Evolutionary conservation across 2,888 invertebrate genomes (phyloP).

Genomic region (Eurytoma adleriae): DNA sequence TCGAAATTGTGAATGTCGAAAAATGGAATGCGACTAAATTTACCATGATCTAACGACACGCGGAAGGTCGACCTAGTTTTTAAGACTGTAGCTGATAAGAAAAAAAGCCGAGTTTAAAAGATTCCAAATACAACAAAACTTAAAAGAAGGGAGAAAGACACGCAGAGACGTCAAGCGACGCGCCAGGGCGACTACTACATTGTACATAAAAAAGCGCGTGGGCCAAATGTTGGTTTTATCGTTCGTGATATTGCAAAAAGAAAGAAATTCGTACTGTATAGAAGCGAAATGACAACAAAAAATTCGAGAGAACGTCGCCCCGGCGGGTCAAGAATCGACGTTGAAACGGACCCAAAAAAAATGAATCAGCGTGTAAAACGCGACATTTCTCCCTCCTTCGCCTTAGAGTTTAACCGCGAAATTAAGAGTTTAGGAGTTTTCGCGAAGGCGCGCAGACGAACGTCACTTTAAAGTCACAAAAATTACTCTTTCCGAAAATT

Average conservation of each 20-base stretch:
- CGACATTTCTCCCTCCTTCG: conserved; percentile 52
- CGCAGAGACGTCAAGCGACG: conserved; percentile 17
- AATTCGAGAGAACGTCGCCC: conserved; percentile 34
- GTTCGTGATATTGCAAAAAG: too few species aligned
- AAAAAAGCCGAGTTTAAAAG: conserved; percentile 43
- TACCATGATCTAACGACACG: conserved; percentile 28
- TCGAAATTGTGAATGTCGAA: conserved; percentile 26
- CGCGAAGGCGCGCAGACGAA: conserved; percentile 48
- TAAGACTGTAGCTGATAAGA: conserved; percentile 47
- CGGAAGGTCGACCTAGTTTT: conserved; percentile 37
- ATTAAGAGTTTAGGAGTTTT: conserved; percentile 37
- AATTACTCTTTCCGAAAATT: conserved; percentile 24
- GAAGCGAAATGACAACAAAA: background rate
- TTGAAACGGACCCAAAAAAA: background rate
- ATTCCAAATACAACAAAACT: conserved; percentile 50
- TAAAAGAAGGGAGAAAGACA: conserved; percentile 50
- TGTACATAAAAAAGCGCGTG: conserved; percentile 39
- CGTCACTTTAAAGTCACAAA: background rate
- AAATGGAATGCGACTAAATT: conserved; percentile 5
- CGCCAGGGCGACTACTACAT: conserved; percentile 43
- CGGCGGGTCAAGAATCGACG: conserved; percentile 4
- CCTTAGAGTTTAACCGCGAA: conserved; percentile 43
- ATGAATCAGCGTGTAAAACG: background rate
- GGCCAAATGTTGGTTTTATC: background rate
- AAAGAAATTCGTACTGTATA: background rate